These are phyloP conservation scores for Brachyistius frenatus DNA, from an alignment of 2,113 vertebrate species.

Conservation along the genomic window DNA sequence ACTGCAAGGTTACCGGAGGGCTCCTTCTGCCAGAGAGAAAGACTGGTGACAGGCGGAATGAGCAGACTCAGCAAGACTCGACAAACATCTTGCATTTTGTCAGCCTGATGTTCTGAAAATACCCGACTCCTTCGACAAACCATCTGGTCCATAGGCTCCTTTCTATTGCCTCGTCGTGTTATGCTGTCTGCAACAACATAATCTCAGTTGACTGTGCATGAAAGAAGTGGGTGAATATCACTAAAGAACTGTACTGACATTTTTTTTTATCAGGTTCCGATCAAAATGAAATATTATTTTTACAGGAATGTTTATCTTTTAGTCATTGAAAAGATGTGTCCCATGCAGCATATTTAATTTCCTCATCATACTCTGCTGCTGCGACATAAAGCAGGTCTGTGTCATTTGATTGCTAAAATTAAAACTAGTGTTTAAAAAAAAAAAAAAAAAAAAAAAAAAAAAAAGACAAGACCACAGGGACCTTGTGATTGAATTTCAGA, in stretches of 20 bases:
- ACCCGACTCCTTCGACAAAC: slow-evolving; percentile 66
- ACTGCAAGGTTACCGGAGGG: slow-evolving; percentile 25
- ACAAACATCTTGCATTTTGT: slow-evolving; percentile 53
- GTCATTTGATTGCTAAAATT: slow-evolving; percentile 31
- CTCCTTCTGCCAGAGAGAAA: slow-evolving; percentile 16
- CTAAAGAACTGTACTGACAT: neutral
- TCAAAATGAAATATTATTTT: neutral
- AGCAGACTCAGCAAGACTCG: slow-evolving; percentile 29
- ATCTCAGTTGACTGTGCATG: slow-evolving; percentile 34
- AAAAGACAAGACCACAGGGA: neutral
- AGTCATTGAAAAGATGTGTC: neutral
- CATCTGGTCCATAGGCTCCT: slow-evolving; percentile 70
- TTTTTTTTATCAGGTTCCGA: neutral
- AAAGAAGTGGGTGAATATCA: slow-evolving; percentile 5
- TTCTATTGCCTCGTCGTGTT: slow-evolving; percentile 8
- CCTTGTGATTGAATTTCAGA: slow-evolving; percentile 26
- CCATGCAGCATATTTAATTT: neutral
- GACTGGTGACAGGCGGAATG: slow-evolving; percentile 37
- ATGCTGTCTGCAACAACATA: slow-evolving; percentile 36
- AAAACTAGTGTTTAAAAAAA: neutral
- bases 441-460: neutral
- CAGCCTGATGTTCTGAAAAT: slow-evolving; percentile 72
- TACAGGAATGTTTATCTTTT: neutral
- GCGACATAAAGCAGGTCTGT: neutral
- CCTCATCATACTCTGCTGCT: neutral